Evolutionary conservation across 2,888 invertebrate species (phyloP), one percentile per base, ranked within the genome.

Genomic region (Leucoma salicis): DNA sequence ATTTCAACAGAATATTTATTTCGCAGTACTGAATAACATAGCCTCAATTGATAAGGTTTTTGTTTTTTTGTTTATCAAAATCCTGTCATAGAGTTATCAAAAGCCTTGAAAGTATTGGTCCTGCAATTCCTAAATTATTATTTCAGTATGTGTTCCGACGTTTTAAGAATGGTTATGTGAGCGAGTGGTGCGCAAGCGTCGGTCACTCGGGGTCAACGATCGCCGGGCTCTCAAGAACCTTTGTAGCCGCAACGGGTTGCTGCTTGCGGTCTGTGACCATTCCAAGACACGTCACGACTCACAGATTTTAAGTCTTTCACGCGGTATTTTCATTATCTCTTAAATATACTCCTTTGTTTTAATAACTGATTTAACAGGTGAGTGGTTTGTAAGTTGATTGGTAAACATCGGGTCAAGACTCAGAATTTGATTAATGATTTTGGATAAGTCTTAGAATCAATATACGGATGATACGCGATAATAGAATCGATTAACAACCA

Each of bases 131-230:
- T 34, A 31, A 24, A 21, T 21, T 21, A 36, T 27, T 21, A 33
- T 27, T 35, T 28, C 13, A 25, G 38, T 53, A 58, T 44, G 53
- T 60, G 50, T 39, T 42, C 38, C 27, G 15, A 29, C 34, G 42
- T 49, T 47, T 36, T 31, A 51, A 61, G 55, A 56, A 64, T 65
- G 57, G 57, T 56, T 58, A 58, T 58, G 60, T 54, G 46, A 48
- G 77, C 79, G 74, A 79, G 77, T 69, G 75, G 63, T 80, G 86
- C 82, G 86, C 84, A 53, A 66, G 81, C 86, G 82, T 62, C 82
- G 85, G 84, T 84, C 85, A 82, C 70, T 53, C 57, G 66, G 68
- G 82, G 82, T 83, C 82, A 55, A 54, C 53, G 82, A 74, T 82
- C 83, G 58, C 67, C 46, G 73, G 67, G 74, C 74, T 76, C 78